phyloP scores from a whole-genome alignment of 2,113 vertebrate species.

The Lipotes vexillifer region DNA sequence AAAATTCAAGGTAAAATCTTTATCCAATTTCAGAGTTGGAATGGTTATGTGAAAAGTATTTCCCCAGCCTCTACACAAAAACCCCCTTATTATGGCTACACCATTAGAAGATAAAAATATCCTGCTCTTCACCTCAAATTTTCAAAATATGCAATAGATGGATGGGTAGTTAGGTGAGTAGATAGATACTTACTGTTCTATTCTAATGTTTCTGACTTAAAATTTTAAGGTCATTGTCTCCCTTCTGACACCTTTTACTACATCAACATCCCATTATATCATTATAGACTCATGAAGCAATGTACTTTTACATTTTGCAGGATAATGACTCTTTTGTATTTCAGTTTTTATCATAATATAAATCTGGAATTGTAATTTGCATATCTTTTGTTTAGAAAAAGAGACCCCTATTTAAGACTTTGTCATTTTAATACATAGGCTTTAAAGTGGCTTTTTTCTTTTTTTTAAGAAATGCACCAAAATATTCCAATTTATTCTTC shows the following conservation, averaged over 20 bases:
- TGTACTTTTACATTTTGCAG: slow-evolving; percentile 81
- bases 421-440: slow-evolving; percentile 82
- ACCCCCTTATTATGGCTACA: slow-evolving; percentile 62
- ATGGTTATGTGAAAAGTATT: slow-evolving; percentile 70
- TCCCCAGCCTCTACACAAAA: not conserved
- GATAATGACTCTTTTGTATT: slow-evolving; percentile 86
- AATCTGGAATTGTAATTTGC: slow-evolving; percentile 85
- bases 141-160: slow-evolving; percentile 77
- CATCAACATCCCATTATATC: slow-evolving; percentile 84
- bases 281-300: slow-evolving; percentile 83
- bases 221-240: slow-evolving; percentile 86
- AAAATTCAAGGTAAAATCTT: slow-evolving; percentile 72
- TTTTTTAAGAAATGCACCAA: slow-evolving; percentile 75
- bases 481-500: slow-evolving; percentile 86
- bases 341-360: slow-evolving; percentile 86
- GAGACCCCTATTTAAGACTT: slow-evolving; percentile 80
- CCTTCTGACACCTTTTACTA: slow-evolving; percentile 84
- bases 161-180: slow-evolving; percentile 42
- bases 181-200: slow-evolving; percentile 77
- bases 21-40: slow-evolving; percentile 63
- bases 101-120: slow-evolving; percentile 68
- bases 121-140: slow-evolving; percentile 73
- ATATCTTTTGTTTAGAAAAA: slow-evolving; percentile 86
- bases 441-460: slow-evolving; percentile 74
- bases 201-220: slow-evolving; percentile 83